phyloP scores from a whole-genome alignment of 2,888 invertebrate genomes.

The Drosophila pegasa region DNA sequence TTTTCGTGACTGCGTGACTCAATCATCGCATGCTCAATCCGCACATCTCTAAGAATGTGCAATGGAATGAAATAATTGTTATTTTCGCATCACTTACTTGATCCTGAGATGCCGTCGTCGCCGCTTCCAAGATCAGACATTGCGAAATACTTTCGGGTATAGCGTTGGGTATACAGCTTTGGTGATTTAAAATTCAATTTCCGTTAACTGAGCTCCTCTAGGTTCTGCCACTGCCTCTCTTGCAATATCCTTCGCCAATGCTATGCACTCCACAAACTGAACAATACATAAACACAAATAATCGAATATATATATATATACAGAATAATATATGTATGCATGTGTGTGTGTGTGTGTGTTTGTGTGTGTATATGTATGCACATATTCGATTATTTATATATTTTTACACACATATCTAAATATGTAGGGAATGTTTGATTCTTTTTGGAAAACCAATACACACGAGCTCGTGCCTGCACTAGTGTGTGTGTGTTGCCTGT shows the following conservation, averaged over 20 bases:
- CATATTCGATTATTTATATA: neutral
- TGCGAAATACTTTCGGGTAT: slow-evolving; percentile 44
- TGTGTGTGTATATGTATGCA: neutral
- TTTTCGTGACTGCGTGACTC: neutral
- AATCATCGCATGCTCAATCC: neutral
- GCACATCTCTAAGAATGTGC: neutral
- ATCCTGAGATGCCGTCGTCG: slow-evolving; percentile 92
- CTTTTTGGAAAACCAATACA: slow-evolving; percentile 1
- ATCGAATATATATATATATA: neutral
- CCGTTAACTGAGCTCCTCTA: slow-evolving; percentile 10
- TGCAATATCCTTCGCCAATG: slow-evolving; percentile 24
- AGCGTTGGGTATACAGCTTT: neutral
- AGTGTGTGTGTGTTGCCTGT: neutral
- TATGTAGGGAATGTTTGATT: neutral
- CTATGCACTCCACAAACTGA: slow-evolving; percentile 29
- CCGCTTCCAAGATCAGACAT: slow-evolving; percentile 93
- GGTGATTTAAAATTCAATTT: neutral
- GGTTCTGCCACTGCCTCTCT: neutral
- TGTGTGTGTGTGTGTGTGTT: neutral
- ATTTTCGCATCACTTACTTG: no score
- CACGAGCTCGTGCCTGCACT: neutral
- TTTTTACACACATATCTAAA: neutral
- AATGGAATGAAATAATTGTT: neutral
- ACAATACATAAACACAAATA: neutral
- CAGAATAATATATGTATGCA: neutral